Base-by-base conservation (phyloP, 2,888 invertebrate species). In the Trissonchulus latispiculum region DNA sequence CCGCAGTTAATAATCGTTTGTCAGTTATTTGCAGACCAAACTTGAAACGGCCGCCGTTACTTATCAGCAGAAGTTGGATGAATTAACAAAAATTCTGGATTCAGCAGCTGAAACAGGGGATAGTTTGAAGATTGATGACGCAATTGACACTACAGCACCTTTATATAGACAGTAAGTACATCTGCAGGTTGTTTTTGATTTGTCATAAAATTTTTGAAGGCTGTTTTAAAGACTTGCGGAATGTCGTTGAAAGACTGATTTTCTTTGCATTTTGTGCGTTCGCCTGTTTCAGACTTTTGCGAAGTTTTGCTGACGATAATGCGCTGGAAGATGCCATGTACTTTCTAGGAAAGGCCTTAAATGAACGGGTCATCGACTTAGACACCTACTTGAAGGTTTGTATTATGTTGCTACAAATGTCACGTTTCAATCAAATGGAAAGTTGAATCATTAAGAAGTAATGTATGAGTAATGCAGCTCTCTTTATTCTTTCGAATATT, bases 291-390 rank as follows among this genome's bases (percentile, higher is more conserved):
- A 67, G 74, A 36, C 70, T 75, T 36, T 2, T 75, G 32, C 48
- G 67, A 35, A 29, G 37, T 2, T 96, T 93, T 86, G 94, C 95
- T 70, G 95, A 97, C 85, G 99, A 99, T 86, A 94, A 96, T 76
- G 95, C 99, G 28, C 89, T 93, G 72, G 97, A 99, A 86, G 99
- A 99, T 87, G 93, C 95, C 75, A 95, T 99, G 82, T 99, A 97
- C 84, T 95, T 95, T 83, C 89, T 99, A 85, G 95, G 95, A 8
- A 95, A 96, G 86, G 95, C 94, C 15, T 85, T 97, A 75, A 88
- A 95, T 76, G 90, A 91, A 79, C 90, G 91, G 76, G 92, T 93
- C 3, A 92, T 99, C 81, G 95, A 95, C 86, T 86, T 97, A 81
- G 96, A 99, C 82, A 91, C 92, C 72, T 99, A 96, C 86, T 87